phyloP scores from a whole-genome alignment of 2,888 invertebrate species.

The Phyllotreta cruciferae region DNA sequence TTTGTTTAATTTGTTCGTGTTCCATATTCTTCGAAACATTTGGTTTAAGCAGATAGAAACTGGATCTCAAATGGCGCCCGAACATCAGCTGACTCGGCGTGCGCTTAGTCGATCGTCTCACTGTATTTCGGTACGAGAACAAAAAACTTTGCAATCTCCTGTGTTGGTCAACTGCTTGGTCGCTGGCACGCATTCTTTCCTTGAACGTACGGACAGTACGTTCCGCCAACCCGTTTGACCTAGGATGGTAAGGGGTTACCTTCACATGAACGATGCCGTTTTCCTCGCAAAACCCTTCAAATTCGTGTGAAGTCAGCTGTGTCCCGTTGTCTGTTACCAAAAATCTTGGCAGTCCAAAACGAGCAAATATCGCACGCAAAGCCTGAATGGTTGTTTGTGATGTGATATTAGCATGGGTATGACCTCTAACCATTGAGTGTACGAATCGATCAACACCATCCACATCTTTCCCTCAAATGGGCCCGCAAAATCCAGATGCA shows the following conservation, averaged over 20 bases:
- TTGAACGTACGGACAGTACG: conserved; percentile 35
- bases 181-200: conserved; percentile 25
- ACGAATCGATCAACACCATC: conserved; percentile 34
- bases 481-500: conserved; percentile 38
- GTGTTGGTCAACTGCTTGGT: no score
- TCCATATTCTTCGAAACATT: no score
- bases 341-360: conserved; percentile 43
- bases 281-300: conserved; percentile 30
- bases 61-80: neutral
- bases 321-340: conserved; percentile 48
- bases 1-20: no score
- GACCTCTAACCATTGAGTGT: conserved; percentile 31
- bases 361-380: conserved; percentile 36
- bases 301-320: conserved; percentile 43
- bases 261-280: conserved; percentile 29
- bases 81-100: conserved; percentile 19
- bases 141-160: neutral
- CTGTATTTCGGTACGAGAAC: conserved; percentile 11
- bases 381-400: conserved; percentile 36
- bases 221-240: conserved; percentile 37
- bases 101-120: conserved; percentile 3
- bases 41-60: conserved; percentile 14
- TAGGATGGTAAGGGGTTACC: conserved; percentile 35
- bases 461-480: conserved; percentile 46
- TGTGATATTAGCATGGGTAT: conserved; percentile 31